Conservation (phyloP, 2,113 vertebrate species). For the Gobiocypris rarus region DNA sequence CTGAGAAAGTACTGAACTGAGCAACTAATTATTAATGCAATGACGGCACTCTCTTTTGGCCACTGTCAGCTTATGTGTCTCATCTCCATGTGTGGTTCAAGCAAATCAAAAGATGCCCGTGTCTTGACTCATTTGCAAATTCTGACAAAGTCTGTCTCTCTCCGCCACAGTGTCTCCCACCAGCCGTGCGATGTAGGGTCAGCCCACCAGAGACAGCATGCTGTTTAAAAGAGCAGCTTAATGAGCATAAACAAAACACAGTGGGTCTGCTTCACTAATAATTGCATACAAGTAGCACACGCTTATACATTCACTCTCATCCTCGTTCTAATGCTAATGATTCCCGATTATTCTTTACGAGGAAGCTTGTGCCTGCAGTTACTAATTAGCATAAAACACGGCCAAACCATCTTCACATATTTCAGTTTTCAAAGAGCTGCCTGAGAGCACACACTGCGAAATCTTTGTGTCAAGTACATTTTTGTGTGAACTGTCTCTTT, state of each 20-base stretch:
- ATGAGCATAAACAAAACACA: conserved; percentile 28
- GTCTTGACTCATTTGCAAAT: conserved; percentile 5
- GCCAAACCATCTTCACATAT: not conserved
- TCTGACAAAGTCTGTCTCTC: not conserved
- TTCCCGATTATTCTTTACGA: conserved; percentile 22
- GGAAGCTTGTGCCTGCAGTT: not conserved
- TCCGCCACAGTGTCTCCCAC: not conserved
- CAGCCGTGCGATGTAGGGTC: conserved; percentile 1
- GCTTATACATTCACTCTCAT: not conserved
- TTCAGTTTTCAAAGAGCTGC: not conserved
- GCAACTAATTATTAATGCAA: conserved; percentile 2
- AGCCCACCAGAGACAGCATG: conserved; percentile 18
- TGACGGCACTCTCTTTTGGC: not conserved
- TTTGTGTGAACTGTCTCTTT: not conserved
- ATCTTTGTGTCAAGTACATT: not conserved
- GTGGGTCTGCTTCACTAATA: conserved; percentile 22
- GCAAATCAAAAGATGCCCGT: not conserved
- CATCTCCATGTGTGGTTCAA: not conserved
- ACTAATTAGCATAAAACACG: not conserved
- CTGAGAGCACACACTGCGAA: not conserved
- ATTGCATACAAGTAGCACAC: not conserved
- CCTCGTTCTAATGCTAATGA: conserved; percentile 7
- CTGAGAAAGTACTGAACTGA: not conserved
- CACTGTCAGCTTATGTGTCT: not conserved
- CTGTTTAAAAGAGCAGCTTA: conserved; percentile 34